A percentile compares a stretch with the other conserved stretches of the same genome.
phyloP scores from a whole-genome alignment of 2,888 invertebrate species.

The Tetranychus piercei region DNA sequence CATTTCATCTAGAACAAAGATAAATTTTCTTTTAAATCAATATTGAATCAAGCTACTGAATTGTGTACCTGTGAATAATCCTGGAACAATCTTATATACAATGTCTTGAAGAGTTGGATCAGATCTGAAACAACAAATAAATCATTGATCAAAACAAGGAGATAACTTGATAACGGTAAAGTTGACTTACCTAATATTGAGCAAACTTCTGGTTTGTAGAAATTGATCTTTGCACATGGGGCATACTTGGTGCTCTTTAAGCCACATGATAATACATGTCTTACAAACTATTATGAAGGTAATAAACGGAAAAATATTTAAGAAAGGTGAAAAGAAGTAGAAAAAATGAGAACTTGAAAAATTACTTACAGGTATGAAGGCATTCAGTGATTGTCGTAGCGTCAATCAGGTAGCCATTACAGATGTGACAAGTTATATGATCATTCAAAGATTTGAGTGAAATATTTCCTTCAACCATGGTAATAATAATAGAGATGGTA shows the following conservation, averaged over 20 bases:
- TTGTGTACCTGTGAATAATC: constrained; percentile 51
- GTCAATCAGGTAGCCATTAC: constrained; percentile 7
- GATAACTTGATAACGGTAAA: no score
- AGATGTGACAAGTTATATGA: constrained; percentile 50
- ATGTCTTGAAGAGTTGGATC: constrained; percentile 86
- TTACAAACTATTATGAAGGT: constrained; percentile 52
- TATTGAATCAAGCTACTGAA: constrained; percentile 34
- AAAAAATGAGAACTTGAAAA: background rate
- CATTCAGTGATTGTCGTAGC: constrained; percentile 6
- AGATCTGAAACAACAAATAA: constrained; percentile 37
- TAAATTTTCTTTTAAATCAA: background rate
- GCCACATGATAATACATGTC: constrained; percentile 76
- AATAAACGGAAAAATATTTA: background rate
- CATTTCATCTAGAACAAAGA: constrained; percentile 52
- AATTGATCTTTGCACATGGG: constrained; percentile 88
- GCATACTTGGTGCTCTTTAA: constrained; percentile 41
- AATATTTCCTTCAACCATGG: constrained; percentile 36
- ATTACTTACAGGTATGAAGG: background rate
- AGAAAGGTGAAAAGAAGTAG: no score
- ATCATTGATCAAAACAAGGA: no score
- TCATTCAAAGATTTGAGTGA: constrained; percentile 75
- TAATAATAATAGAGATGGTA: background rate
- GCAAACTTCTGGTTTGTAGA: constrained; percentile 67
- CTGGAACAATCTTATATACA: constrained; percentile 87
- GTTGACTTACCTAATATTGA: constrained; percentile 43